A percentile compares a stretch with the other conserved stretches of the same genome.
Evolutionary conservation across 2,797 vertebrate genomes (phyloP).

Genomic region (Spinibarbus caldwelli): DNA sequence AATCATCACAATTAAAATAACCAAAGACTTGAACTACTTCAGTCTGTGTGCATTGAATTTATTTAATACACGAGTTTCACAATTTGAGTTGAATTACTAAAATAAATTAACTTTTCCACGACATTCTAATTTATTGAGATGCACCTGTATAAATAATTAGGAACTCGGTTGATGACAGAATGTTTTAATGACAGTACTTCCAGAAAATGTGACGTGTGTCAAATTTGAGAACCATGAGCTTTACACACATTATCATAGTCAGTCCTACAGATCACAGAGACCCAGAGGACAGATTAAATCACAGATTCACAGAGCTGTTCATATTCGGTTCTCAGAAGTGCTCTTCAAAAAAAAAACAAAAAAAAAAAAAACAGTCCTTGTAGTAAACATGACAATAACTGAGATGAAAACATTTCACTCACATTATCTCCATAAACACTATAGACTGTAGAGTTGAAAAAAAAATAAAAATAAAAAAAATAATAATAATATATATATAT

Average conservation of each 20-base stretch:
- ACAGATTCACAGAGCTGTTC: neutral
- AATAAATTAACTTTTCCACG: too few species aligned
- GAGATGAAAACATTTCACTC: conserved; percentile 16
- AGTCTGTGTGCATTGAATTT: too few species aligned
- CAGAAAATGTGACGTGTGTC: conserved; percentile 12
- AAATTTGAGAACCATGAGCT: conserved; percentile 10
- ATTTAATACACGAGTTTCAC: too few species aligned
- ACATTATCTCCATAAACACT: neutral
- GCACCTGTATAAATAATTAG: neutral
- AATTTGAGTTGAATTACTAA: too few species aligned
- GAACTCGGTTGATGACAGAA: neutral
- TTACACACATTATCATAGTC: neutral
- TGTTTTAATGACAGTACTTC: conserved; percentile 31
- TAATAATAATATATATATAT: neutral
- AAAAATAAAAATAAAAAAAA: too few species aligned
- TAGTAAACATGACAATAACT: neutral
- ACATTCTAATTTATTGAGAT: too few species aligned
- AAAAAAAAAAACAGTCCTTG: neutral
- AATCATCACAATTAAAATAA: too few species aligned
- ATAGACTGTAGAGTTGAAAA: neutral
- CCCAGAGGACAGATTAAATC: neutral
- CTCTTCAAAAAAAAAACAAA: too few species aligned
- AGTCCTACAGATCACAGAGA: neutral
- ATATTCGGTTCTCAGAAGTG: neutral
- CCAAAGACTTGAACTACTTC: too few species aligned